A percentile compares a stretch with the other conserved stretches of the same genome.
These are phyloP conservation scores for Murina feae DNA, from an alignment of 2,113 vertebrate genomes.

Conservation along the genomic window DNA sequence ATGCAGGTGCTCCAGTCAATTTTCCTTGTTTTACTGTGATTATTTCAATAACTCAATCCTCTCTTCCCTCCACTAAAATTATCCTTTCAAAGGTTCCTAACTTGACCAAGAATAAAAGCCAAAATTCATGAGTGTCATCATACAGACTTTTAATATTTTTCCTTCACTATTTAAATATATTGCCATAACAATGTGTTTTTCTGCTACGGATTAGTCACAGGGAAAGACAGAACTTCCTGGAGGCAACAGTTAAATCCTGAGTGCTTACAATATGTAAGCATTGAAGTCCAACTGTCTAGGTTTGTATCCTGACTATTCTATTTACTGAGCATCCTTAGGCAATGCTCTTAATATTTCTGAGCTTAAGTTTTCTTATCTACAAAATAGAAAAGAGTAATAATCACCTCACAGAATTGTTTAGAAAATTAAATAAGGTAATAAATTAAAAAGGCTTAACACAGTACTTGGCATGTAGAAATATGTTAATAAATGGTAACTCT, in stretches of 20 bases:
- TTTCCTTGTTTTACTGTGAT: not conserved
- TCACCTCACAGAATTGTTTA: not conserved
- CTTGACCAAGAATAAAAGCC: not conserved
- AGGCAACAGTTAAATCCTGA: not conserved
- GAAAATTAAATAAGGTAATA: not conserved
- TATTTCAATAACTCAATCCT: not conserved
- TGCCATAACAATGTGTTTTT: not conserved
- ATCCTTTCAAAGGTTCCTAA: not conserved
- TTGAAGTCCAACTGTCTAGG: not conserved
- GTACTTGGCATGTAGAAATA: not conserved
- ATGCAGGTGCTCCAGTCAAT: not conserved
- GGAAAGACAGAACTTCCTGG: not conserved
- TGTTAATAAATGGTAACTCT: not conserved
- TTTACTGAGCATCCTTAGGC: not conserved
- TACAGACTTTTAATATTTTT: not conserved
- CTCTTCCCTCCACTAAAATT: not conserved
- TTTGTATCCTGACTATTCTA: not conserved
- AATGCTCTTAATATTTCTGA: not conserved
- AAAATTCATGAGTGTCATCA: not conserved
- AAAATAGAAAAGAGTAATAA: not conserved
- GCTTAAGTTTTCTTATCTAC: not conserved
- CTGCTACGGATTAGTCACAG: not conserved
- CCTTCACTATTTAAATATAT: not conserved
- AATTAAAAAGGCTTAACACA: not conserved
- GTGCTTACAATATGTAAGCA: not conserved